Base-by-base conservation (phyloP, 2,888 invertebrate species). In the Harpalus rubripes region DNA sequence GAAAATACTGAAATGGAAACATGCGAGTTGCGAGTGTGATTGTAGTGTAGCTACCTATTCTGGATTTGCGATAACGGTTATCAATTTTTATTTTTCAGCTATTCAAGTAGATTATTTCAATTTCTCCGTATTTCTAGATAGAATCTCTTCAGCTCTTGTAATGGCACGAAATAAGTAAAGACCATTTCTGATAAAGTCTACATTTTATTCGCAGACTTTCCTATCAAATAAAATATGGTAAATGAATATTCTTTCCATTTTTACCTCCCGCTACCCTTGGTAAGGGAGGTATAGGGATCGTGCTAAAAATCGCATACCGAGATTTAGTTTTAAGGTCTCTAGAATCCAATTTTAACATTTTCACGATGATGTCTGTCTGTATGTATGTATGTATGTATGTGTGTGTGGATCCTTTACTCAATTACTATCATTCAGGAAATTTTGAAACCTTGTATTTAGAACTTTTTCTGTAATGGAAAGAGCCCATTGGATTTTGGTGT, bases 1-100 rank as follows among this genome's bases (percentile, higher is more conserved):
- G 82, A 82, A 82, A 82, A 82, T 82, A 82, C 82, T 56, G 72
- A 72, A 56, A 72, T 72, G 82, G 65, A 72, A 72, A 44, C 15
- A 68, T 56, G 65, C 39, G 44, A 52, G 44, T 81, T 44, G 63
- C 22, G 63, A 41, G 68, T 63, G 39, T 72, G 82, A 74, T 74
- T 74, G 72, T 74, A 74, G 72, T 74, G 22, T 74, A 44, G 72
- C 72, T 74, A 74, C 72, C 72, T 74, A 74, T 74, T 74, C 72
- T 74, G 72, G 72, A 44, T 74, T 63, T 22, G 44, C 44, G 72
- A 74, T 74, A 74, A 74, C 72, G 72, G 72, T 74, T 74, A 74
- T 74, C 72, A 74, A 74, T 74, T 74, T 72, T 32, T 65, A 26
- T 32, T 65, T 22, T 63, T 68, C 32, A 68, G 32, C 72, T 74